These are phyloP conservation scores for Sitodiplosis mosellana DNA, from an alignment of 1,140 invertebrate genomes.

Conservation along the genomic window DNA sequence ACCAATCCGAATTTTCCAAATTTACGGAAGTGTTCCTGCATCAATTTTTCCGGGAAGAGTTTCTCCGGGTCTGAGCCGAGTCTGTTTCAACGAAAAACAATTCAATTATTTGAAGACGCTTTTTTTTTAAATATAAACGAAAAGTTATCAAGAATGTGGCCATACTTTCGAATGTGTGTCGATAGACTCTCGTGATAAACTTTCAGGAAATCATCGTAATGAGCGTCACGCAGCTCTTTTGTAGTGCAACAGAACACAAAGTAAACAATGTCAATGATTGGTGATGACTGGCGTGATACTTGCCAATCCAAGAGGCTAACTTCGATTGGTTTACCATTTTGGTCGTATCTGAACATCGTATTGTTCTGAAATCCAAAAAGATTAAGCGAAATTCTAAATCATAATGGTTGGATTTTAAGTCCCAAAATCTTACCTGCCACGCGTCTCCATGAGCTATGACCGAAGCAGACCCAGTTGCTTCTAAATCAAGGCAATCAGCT, in stretches of 20 bases:
- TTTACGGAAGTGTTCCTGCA: not conserved
- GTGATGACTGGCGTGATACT: slow-evolving; percentile 26
- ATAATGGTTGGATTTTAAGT: too few relatives aligned
- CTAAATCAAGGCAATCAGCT: not conserved
- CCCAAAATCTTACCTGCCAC: too few relatives aligned
- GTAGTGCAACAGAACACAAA: slow-evolving; percentile 31
- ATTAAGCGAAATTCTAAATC: too few relatives aligned
- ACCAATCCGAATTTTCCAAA: not conserved
- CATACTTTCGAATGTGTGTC: not conserved
- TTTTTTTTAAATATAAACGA: too few relatives aligned
- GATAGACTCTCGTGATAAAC: slow-evolving; percentile 27
- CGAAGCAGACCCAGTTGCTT: not conserved
- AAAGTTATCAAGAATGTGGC: too few relatives aligned
- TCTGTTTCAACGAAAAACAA: not conserved
- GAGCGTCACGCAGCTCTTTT: slow-evolving; percentile 20
- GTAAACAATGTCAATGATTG: slow-evolving; percentile 31
- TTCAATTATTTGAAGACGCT: not conserved
- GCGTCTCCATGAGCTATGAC: not conserved
- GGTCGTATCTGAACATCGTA: slow-evolving; percentile 12
- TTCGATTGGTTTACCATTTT: slow-evolving; percentile 9
- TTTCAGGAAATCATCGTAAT: slow-evolving; percentile 26
- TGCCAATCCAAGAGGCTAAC: slow-evolving; percentile 32
- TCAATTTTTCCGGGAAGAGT: not conserved
- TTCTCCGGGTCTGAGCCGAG: not conserved
- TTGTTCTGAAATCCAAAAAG: too few relatives aligned